Conservation (phyloP, 2,113 vertebrate genomes). For the Colius striatus region DNA sequence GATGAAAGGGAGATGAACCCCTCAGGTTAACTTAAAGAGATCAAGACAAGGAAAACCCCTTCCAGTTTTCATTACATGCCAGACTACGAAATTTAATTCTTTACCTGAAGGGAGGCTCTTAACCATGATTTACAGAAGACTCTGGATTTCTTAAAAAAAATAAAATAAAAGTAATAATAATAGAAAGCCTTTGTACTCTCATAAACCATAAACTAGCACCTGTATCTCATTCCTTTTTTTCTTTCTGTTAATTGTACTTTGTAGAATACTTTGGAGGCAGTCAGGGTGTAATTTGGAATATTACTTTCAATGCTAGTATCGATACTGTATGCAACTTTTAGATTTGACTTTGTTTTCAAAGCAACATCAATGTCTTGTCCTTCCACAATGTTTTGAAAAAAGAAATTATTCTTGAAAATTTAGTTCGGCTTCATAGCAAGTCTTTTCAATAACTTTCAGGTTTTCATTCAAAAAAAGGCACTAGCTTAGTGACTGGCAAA, state of each 20-base stretch:
- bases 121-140: constrained; percentile 44
- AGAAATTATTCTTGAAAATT: background rate
- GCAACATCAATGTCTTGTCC: background rate
- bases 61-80: constrained; percentile 36
- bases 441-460: background rate
- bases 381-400: background rate
- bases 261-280: background rate
- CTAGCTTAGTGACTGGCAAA: background rate
- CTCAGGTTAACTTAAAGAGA: constrained; percentile 39
- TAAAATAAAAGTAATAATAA: background rate
- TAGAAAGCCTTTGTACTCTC: constrained; percentile 36
- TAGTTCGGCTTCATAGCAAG: background rate
- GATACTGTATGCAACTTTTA: fast-evolving
- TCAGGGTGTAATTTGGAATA: background rate
- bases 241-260: constrained; percentile 15
- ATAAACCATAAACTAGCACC: background rate
- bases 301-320: background rate
- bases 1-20: constrained; percentile 57
- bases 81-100: constrained; percentile 49
- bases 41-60: constrained; percentile 54
- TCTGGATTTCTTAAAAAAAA: constrained; percentile 13
- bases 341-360: background rate
- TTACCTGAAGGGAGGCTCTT: constrained; percentile 41
- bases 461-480: background rate
- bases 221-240: constrained; percentile 20